A percentile compares a stretch with the other conserved stretches of the same genome.
Conservation (phyloP, 2,888 invertebrate species). For the Caenorhabditis sp. region DNA sequence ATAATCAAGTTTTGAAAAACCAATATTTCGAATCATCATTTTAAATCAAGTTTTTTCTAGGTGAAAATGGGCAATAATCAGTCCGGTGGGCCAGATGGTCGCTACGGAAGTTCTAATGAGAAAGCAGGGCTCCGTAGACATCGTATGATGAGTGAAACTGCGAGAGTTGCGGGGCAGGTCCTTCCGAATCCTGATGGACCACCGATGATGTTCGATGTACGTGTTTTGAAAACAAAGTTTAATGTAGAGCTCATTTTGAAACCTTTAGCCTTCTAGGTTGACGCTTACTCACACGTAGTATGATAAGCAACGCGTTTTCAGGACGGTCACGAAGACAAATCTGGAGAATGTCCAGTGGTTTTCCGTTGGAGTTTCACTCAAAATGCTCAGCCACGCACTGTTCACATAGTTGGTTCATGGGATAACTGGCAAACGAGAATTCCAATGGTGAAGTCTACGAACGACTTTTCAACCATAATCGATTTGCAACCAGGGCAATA, state of each 20-base stretch:
- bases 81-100: constrained; percentile 53
- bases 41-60: constrained; percentile 10
- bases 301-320: too few relatives aligned
- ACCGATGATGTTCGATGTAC: constrained; percentile 63
- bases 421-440: constrained; percentile 94
- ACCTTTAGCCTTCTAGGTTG: too few relatives aligned
- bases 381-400: constrained; percentile 67
- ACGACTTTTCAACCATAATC: constrained; percentile 98
- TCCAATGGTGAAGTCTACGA: constrained; percentile 95
- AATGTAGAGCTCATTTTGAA: too few relatives aligned
- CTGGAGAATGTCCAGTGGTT: constrained; percentile 83
- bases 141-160: constrained; percentile 68
- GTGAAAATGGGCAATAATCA: constrained; percentile 63
- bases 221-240: constrained; percentile 31
- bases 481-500: constrained; percentile 82
- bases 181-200: constrained; percentile 65
- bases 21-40: background rate
- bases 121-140: constrained; percentile 56
- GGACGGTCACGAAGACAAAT: constrained; percentile 66
- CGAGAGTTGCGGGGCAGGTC: constrained; percentile 53
- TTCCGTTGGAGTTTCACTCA: constrained; percentile 80
- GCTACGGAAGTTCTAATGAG: constrained; percentile 39
- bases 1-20: background rate
- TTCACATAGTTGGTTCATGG: constrained; percentile 82
- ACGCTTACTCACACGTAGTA: too few relatives aligned